Percentiles rank a stretch among this genome's conserved stretches.
These are phyloP conservation scores for Ophion slaviceki DNA, from an alignment of 2,888 invertebrate species.

Conservation along the genomic window DNA sequence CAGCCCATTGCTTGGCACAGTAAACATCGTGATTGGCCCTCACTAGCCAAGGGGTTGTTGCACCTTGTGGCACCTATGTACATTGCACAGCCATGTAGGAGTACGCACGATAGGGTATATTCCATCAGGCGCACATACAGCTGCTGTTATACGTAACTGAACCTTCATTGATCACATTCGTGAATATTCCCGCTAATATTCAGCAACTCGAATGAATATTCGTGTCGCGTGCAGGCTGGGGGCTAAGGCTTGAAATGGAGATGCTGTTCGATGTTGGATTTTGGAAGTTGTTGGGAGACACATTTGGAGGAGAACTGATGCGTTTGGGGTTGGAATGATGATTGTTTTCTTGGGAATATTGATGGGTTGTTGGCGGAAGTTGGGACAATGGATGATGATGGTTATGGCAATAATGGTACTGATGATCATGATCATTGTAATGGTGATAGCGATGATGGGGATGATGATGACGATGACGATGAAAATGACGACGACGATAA, in stretches of 20 bases:
- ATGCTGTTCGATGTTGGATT: not conserved
- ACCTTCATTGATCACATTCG: not conserved
- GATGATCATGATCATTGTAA: too few relatives aligned
- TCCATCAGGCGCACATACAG: not conserved
- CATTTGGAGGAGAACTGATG: too few relatives aligned
- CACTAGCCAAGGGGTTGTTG: slow-evolving; percentile 61
- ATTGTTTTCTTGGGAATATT: too few relatives aligned
- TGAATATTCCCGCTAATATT: not conserved
- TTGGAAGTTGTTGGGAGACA: not conserved
- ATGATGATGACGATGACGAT: too few relatives aligned
- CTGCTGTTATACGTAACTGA: not conserved
- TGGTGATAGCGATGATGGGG: too few relatives aligned
- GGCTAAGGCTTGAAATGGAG: not conserved
- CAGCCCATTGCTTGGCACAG: slow-evolving; percentile 58
- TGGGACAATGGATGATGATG: too few relatives aligned
- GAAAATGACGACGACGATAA: too few relatives aligned
- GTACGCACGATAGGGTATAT: slow-evolving; percentile 10
- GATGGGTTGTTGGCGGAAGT: too few relatives aligned
- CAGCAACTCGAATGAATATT: not conserved
- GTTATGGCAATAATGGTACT: too few relatives aligned
- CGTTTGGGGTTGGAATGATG: too few relatives aligned
- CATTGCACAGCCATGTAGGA: slow-evolving; percentile 21
- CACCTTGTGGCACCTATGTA: slow-evolving; percentile 43
- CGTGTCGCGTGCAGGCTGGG: not conserved
- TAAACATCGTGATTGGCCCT: slow-evolving; percentile 65